Evolutionary conservation across 2,797 vertebrate genomes (phyloP), one percentile per base, ranked within the genome.

Genomic region (Helarctos malayanus): DNA sequence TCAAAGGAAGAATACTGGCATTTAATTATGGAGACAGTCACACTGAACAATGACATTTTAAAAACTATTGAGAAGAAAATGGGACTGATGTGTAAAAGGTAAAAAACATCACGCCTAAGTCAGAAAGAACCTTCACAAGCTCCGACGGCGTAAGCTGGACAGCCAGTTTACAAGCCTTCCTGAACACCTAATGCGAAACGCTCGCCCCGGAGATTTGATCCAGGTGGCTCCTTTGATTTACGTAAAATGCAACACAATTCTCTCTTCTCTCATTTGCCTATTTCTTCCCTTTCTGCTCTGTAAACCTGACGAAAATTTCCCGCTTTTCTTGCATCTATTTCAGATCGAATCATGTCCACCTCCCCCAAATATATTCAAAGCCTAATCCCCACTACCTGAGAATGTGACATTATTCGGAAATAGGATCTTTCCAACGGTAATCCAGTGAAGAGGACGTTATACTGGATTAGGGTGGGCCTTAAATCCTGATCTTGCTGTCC

Each of bases 11-110:
- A 95, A 83, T 57, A 63, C 19, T 83, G 78, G 5, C 35, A 96
- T 96, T 96, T 97, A 89, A 79, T 89, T 41, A 75, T 45, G 52
- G 38, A 91, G 57, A 68, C n/a, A 89, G 27, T 92, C 25, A 87
- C 69, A 96, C 5, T 93, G 89, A 68, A 45, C 47, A 89, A 54
- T 79, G 87, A 79, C 61, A 93, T 88, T 96, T 78, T 21, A 49
- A 86, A 96, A 21, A 45, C 80, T 69, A 61, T 38, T 8, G 3
- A 87, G 21, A 88, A 54, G 13, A 27, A 89, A 93, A 16, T 93
- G 23, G 69, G 32, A 57, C 47, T 79, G 14, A 52, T 32, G 3
- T 68, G 14, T 85, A 88, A 90, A 71, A 83, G 25, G 61, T 54
- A 83, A 92, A 94, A 57, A 41, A 54, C 13, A 35, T 7, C 29